Evolutionary conservation across 2,113 vertebrate species (phyloP).

Genomic region (Epinephelus fuscoguttatus): DNA sequence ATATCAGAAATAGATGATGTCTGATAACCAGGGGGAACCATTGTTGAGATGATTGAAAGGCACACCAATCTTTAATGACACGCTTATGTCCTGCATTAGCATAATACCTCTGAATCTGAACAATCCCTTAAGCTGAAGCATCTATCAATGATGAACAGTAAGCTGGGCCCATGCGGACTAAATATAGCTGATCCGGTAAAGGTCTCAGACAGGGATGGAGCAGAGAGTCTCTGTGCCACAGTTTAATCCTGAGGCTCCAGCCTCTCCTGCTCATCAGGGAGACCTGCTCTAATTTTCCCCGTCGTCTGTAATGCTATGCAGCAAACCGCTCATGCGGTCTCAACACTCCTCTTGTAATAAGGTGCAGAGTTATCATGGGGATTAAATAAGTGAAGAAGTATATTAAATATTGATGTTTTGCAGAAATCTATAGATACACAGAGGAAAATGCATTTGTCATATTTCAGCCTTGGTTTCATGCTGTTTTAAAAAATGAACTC

Average conservation of each 20-base stretch:
- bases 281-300: constrained; percentile 40
- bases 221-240: constrained; percentile 44
- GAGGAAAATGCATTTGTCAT: neutral
- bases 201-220: constrained; percentile 68
- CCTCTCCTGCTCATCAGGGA: constrained; percentile 27
- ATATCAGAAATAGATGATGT: constrained; percentile 27
- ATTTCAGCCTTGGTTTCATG: neutral
- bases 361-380: neutral
- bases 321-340: constrained; percentile 7
- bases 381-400: constrained; percentile 19
- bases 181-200: constrained; percentile 75
- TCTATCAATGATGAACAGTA: constrained; percentile 59
- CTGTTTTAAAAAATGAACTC: neutral
- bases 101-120: constrained; percentile 59
- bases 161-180: constrained; percentile 57
- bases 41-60: constrained; percentile 39
- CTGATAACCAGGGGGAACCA: constrained; percentile 26
- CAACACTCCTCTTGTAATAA: constrained; percentile 19
- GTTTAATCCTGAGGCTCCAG: constrained; percentile 63
- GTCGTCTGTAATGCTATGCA: constrained; percentile 33
- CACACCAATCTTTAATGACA: constrained; percentile 50
- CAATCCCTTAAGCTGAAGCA: constrained; percentile 57
- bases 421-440: neutral
- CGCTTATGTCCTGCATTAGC: constrained; percentile 61
- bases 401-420: constrained; percentile 7